phyloP scores from a whole-genome alignment of 2,888 invertebrate genomes.

The Corythucha ciliata region DNA sequence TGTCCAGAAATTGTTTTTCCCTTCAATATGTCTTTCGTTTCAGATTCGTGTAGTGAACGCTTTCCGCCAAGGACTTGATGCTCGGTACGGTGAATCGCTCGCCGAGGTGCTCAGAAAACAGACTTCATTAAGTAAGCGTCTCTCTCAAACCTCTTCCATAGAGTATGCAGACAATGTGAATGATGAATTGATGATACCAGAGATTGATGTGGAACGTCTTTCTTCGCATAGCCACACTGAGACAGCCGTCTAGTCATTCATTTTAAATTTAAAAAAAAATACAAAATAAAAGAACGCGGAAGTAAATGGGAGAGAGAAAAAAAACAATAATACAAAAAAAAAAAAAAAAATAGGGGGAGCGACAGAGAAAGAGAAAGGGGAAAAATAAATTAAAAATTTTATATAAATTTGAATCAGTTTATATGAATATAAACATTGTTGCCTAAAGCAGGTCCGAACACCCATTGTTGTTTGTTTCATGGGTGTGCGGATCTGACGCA shows the following conservation, averaged over 20 bases:
- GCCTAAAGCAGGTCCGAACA: conserved; percentile 30
- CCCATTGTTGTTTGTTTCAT: conserved; percentile 35
- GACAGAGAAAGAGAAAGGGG: not conserved
- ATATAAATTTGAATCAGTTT: too few relatives aligned
- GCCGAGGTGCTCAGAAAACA: conserved; percentile 90
- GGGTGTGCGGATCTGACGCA: conserved; percentile 33
- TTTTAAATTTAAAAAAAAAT: conserved; percentile 12
- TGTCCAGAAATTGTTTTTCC: too few relatives aligned
- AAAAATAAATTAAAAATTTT: not conserved
- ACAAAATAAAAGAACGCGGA: not conserved
- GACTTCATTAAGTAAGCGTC: conserved; percentile 82
- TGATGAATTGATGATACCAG: conserved; percentile 78
- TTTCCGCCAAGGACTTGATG: conserved; percentile 98
- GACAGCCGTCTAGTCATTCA: conserved; percentile 67
- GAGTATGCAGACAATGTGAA: conserved; percentile 84
- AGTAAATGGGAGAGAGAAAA: not conserved
- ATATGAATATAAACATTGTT: conserved; percentile 26
- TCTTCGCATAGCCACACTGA: conserved; percentile 91
- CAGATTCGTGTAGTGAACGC: conserved; percentile 99
- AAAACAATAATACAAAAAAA: conserved; percentile 9
- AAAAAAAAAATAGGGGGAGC: not conserved
- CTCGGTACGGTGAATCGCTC: conserved; percentile 81
- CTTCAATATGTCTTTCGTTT: too few relatives aligned
- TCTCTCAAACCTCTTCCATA: conserved; percentile 84
- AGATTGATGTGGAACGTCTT: conserved; percentile 85